Base-by-base conservation (phyloP, 35 echinoderm and acorn worm species). In the Antedon bifida region DNA sequence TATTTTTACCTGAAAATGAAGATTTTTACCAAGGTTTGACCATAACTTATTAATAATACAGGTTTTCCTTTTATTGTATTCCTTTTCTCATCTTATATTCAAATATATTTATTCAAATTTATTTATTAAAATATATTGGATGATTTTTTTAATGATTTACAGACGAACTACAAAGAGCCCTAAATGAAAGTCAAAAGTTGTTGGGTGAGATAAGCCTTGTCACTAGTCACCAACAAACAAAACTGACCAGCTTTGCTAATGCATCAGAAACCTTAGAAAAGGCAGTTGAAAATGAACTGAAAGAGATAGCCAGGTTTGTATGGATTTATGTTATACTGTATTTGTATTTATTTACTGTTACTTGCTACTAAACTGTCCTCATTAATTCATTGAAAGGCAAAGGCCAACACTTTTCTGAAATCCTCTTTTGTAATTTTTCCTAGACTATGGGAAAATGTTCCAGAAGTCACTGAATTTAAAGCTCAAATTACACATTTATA, bases 1-100 rank as follows among this genome's bases (percentile, higher is more conserved):
- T 95, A 29, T 73, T 85, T 38, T 33, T 88, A 14, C 86, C 88
- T 46, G 80, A 87, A 36, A 83, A 95, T 82, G 88, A 95, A 78
- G 85, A 85, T 29, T 14, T 44, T 23, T 90, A 81, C 39, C 82
- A 87, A 77, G 88, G 88, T 90, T 35, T 76, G 87, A 42, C 4
- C 14, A 14, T 42, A n/a, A n/a, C n/a, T n/a, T n/a, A n/a, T n/a
- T n/a, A n/a, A 7, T 28, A 13, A 10, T 76, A 4, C 38, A 42
- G 4, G 4, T 4, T 42, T 4, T 42, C 38, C 38, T 42, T 42
- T 4, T 4, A 14, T 14, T 7, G 14, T 14, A 42, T 14, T 7
- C 5, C 3, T 29, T 29, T 75, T 28, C 21, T 75, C 5, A 8
- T 5, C 26, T 75, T 5, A 8, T 75, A 42, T 42, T 42, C 14